Evolutionary conservation across 2,113 vertebrate genomes (phyloP), one percentile per base, ranked within the genome.

Genomic region (Coregonus clupeaformis): DNA sequence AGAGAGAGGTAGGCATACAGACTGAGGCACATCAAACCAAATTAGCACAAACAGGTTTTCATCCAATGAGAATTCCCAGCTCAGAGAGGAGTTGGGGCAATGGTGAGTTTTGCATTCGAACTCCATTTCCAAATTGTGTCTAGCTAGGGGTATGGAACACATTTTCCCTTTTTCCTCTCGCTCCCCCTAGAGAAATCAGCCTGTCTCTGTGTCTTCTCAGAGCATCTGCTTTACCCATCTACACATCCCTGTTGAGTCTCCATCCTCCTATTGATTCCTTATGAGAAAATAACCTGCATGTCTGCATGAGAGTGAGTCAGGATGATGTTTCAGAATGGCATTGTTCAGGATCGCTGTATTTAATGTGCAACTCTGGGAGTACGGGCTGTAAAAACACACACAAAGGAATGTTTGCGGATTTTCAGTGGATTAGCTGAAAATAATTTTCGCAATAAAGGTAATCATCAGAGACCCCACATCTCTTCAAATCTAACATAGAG

Each of bases 141-240:
- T 78, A 72, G 67, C 67, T 69, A 24, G 57, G 67, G 65, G 14
- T 32, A 62, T 52, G 69, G 72, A 84, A 77, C 67, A 75, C 22
- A 32, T 80, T 82, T 65, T 82, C 66, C 74, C 14, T 42, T 69
- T 71, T 47, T 42, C 62, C 65, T 80, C 71, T 70, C 52, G 69
- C 62, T 24, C n/a, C 82, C 83, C 75, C 75, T 73, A 72, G 85
- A 88, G 85, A 68, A 85, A 84, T 79, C 79, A 82, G 76, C 71
- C 63, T 79, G 69, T 82, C 77, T 76, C 67, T 80, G 73, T 74
- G 74, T 82, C 67, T 68, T 86, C 69, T 72, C 68, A 18, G 59
- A 78, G 81, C 36, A 42, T 42, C 83, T 87, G 80, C 82, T 78
- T 80, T 84, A 77, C 80, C 78, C 77, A 85, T 63, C 36, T 57